A percentile compares a stretch with the other conserved stretches of the same genome.
These are phyloP conservation scores for Entomyzon cyanotis DNA, from an alignment of 2,113 vertebrate species.

Conservation along the genomic window DNA sequence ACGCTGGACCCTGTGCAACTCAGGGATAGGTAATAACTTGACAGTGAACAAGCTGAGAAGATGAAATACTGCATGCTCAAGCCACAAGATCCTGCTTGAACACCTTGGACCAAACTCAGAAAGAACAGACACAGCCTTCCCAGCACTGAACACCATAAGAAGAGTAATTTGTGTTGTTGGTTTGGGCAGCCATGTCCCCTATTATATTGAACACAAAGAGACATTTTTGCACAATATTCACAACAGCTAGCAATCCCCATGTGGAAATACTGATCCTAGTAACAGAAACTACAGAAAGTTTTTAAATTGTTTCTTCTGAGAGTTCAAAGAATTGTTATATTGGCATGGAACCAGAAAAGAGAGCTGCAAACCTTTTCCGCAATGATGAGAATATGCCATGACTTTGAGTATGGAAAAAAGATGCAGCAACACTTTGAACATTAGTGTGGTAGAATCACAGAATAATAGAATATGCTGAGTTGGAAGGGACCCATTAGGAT, in stretches of 20 bases:
- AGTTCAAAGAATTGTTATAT: background rate
- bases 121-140: background rate
- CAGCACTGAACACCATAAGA: background rate
- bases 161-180: background rate
- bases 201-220: background rate
- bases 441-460: background rate
- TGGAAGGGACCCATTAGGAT: background rate
- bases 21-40: background rate
- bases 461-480: background rate
- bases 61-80: fast-evolving
- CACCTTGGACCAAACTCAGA: background rate
- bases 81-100: background rate
- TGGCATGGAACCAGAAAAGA: background rate
- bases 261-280: background rate
- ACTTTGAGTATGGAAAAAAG: background rate
- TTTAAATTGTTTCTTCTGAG: background rate
- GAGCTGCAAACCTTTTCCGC: background rate
- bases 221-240: background rate
- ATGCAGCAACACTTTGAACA: background rate
- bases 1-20: fast-evolving
- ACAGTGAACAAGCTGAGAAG: background rate
- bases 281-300: background rate
- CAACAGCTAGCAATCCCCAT: background rate
- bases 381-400: background rate
- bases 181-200: background rate